Conservation (phyloP, 2,888 invertebrate genomes). For the Macaria liturata region DNA sequence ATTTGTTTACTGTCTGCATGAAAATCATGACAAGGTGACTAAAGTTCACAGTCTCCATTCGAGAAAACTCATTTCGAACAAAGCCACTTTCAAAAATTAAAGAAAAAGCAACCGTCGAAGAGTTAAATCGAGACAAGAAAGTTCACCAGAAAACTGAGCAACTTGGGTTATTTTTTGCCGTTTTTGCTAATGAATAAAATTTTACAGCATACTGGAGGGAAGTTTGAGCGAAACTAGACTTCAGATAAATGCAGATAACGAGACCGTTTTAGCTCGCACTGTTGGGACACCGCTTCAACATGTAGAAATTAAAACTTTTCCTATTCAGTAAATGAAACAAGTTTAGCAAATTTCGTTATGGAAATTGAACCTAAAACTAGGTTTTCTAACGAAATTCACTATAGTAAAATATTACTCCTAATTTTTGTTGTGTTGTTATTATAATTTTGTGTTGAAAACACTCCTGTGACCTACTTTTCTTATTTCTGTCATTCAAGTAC, state of each 20-base stretch:
- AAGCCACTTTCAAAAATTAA: slow-evolving; percentile 30
- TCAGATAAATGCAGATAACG: slow-evolving; percentile 22
- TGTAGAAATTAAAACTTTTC: slow-evolving; percentile 45
- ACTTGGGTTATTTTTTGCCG: slow-evolving; percentile 10
- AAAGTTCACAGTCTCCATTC: slow-evolving; percentile 17
- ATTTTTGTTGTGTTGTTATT: too few species aligned
- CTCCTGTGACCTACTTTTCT: too few species aligned
- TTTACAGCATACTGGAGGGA: slow-evolving; percentile 4
- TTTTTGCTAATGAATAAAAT: slow-evolving; percentile 19
- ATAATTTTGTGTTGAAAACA: too few species aligned
- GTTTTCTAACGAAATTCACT: too few species aligned
- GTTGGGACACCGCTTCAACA: slow-evolving; percentile 16
- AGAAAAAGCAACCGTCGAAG: slow-evolving; percentile 21
- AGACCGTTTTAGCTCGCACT: slow-evolving; percentile 9
- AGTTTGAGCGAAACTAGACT: slow-evolving; percentile 10
- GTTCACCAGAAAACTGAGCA: slow-evolving; percentile 6
- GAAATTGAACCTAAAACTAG: not conserved
- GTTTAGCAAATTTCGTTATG: slow-evolving; percentile 30
- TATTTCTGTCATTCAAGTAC: too few species aligned
- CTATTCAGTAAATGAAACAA: slow-evolving; percentile 34
- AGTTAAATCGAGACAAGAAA: slow-evolving; percentile 14
- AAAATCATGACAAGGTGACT: not conserved
- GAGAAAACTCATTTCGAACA: slow-evolving; percentile 31
- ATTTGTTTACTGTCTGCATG: slow-evolving; percentile 1
- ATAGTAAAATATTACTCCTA: too few species aligned